Evolutionary conservation across 2,888 invertebrate genomes (phyloP).

Genomic region (Microctonus brassicae): DNA sequence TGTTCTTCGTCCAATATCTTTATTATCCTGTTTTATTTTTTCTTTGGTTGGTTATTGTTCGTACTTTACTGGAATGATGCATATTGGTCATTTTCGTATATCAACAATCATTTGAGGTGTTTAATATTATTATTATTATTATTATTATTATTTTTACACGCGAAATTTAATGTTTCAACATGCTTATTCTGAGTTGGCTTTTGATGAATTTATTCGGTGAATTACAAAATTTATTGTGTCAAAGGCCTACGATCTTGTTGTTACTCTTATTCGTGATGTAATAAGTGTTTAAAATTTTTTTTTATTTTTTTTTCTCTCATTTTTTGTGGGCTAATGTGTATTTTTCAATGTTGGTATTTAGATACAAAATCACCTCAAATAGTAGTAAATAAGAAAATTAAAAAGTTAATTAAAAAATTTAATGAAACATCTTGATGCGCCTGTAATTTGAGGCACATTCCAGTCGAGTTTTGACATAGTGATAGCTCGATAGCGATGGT

Average conservation of each 20-base stretch:
- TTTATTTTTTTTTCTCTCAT: background rate
- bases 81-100: constrained; percentile 7
- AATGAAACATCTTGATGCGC: constrained; percentile 32
- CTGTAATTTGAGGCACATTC: constrained; percentile 60
- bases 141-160: constrained; percentile 4
- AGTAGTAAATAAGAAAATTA: constrained; percentile 24
- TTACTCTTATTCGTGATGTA: background rate
- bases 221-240: background rate
- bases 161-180: constrained; percentile 9
- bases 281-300: background rate
- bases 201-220: background rate
- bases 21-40: constrained; percentile 34
- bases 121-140: no score
- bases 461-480: constrained; percentile 65
- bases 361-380: background rate
- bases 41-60: constrained; percentile 34
- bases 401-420: constrained; percentile 17
- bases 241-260: background rate
- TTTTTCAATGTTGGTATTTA: background rate
- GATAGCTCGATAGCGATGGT: constrained; percentile 64
- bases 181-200: background rate
- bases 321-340: background rate
- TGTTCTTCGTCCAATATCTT: constrained; percentile 34
- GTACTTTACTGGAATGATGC: constrained; percentile 48
- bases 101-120: constrained; percentile 20